phyloP scores from a whole-genome alignment of 2,797 vertebrate genomes.

The Corythornis leucogaster region DNA sequence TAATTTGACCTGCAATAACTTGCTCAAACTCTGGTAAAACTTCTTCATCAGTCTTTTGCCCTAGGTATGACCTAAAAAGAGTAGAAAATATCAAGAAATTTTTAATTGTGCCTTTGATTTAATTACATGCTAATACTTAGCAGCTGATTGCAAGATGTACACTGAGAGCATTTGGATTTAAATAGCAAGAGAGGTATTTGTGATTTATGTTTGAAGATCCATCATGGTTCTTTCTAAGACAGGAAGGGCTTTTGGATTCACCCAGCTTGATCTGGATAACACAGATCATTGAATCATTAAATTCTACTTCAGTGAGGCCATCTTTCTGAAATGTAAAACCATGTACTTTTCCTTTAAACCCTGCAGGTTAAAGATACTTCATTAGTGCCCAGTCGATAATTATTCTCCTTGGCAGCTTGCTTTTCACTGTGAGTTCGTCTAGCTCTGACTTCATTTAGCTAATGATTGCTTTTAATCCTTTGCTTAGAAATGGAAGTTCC shows the following conservation, averaged over 20 bases:
- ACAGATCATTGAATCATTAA: background rate
- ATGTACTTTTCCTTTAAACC: background rate
- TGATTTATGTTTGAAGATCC: background rate
- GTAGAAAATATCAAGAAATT: constrained; percentile 1
- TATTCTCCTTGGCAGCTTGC: background rate
- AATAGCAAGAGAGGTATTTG: background rate
- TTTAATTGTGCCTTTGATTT: constrained; percentile 8
- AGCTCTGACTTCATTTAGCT: background rate
- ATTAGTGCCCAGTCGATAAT: background rate
- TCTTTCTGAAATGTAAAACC: background rate
- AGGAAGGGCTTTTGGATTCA: background rate
- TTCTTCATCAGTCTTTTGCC: background rate
- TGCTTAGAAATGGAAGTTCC: background rate
- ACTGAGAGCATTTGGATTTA: background rate
- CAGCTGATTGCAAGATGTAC: background rate
- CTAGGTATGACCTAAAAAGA: background rate
- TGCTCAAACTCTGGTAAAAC: background rate
- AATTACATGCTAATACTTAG: background rate
- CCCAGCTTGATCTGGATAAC: background rate
- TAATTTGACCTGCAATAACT: constrained; percentile 9
- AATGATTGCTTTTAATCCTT: background rate
- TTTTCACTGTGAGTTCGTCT: background rate
- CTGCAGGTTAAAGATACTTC: background rate
- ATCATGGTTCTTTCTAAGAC: background rate
- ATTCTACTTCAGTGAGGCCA: background rate